phyloP scores from a whole-genome alignment of 2,113 vertebrate genomes.

The Gopherus flavomarginatus region DNA sequence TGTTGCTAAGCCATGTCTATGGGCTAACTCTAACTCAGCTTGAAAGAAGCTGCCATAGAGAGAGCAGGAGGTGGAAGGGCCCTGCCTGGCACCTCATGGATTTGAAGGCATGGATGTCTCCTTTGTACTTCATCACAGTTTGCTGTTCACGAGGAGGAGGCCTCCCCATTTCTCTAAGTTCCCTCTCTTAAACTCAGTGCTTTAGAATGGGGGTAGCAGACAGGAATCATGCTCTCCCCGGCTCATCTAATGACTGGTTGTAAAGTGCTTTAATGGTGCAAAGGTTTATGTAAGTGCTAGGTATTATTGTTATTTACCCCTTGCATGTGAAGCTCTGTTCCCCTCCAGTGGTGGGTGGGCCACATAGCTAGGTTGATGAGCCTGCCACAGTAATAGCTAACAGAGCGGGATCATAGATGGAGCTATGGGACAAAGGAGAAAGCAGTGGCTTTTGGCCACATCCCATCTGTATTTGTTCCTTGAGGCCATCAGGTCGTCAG shows the following conservation, averaged over 20 bases:
- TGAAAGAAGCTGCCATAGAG: neutral
- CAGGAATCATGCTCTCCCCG: neutral
- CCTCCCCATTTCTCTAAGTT: neutral
- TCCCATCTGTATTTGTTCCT: neutral
- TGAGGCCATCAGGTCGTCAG: no score
- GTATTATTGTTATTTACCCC: neutral
- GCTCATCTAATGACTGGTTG: neutral
- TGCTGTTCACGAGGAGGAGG: neutral
- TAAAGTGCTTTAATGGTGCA: accelerated
- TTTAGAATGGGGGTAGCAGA: neutral
- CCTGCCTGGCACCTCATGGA: neutral
- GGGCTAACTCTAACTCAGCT: neutral
- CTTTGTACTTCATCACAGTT: neutral
- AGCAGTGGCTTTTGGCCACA: neutral
- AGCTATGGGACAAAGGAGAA: neutral
- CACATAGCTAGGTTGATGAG: neutral
- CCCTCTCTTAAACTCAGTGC: neutral
- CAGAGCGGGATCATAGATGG: neutral
- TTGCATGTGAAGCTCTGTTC: neutral
- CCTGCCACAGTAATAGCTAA: neutral
- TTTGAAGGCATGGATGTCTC: neutral
- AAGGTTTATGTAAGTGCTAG: no score
- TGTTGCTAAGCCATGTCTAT: neutral
- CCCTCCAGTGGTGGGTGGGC: neutral
- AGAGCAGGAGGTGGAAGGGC: neutral